These are phyloP conservation scores for Creontiades dilutus DNA, from an alignment of 2,888 invertebrate genomes.

Conservation along the genomic window DNA sequence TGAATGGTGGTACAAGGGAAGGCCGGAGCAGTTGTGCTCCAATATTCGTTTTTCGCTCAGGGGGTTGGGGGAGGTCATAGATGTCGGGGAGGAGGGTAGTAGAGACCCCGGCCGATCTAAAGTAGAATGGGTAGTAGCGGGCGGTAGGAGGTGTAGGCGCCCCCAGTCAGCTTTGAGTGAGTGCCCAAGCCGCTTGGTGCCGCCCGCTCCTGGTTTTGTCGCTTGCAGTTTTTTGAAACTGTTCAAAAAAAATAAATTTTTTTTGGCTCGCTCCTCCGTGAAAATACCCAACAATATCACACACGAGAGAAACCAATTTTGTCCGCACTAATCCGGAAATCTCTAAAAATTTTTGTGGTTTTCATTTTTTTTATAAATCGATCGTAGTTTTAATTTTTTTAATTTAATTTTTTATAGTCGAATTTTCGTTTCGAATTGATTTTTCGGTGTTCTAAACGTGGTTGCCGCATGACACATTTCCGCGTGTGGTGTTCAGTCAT, in stretches of 20 bases:
- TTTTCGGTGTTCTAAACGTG: not conserved
- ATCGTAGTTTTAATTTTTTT: no score
- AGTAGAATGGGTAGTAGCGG: slow-evolving; percentile 62
- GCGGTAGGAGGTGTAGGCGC: slow-evolving; percentile 66
- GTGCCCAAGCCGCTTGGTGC: slow-evolving; percentile 71
- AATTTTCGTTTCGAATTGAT: no score
- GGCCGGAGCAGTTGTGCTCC: slow-evolving; percentile 36
- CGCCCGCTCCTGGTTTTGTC: slow-evolving; percentile 58
- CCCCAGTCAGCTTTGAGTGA: slow-evolving; percentile 71
- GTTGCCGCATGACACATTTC: slow-evolving; percentile 48
- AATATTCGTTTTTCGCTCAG: slow-evolving; percentile 8
- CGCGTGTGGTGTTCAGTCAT: slow-evolving; percentile 60
- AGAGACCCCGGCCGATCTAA: slow-evolving; percentile 13
- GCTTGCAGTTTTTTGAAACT: not conserved
- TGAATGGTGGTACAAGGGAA: slow-evolving; percentile 60
- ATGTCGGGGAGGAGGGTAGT: slow-evolving; percentile 12
- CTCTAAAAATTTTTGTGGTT: not conserved
- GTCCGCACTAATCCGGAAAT: not conserved
- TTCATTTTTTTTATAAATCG: not conserved
- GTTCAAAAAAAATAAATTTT: not conserved
- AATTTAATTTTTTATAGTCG: not conserved
- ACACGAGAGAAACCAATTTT: not conserved
- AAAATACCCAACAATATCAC: not conserved
- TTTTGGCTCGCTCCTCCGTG: not conserved
- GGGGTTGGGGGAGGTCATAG: slow-evolving; percentile 57